Evolutionary conservation across 2,888 invertebrate genomes (phyloP).

Genomic region (Alcis repandata): DNA sequence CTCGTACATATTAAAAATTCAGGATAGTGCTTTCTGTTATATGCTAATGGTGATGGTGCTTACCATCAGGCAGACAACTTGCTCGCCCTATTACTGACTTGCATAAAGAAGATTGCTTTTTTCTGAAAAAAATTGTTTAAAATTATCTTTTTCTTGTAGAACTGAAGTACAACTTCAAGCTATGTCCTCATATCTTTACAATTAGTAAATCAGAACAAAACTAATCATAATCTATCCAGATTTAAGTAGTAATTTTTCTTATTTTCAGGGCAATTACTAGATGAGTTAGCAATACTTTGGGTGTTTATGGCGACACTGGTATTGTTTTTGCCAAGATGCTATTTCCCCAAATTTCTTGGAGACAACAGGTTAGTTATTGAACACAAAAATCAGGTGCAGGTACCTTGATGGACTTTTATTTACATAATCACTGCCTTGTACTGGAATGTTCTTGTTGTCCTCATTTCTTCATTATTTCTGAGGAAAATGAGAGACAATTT

Average conservation of each 20-base stretch:
- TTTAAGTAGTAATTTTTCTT: not conserved
- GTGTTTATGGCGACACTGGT: conserved; percentile 92
- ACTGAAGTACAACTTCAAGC: too few species aligned
- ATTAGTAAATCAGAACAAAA: not conserved
- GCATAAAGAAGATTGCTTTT: too few species aligned
- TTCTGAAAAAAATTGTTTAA: too few species aligned
- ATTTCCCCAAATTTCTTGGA: conserved; percentile 89
- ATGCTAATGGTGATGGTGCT: too few species aligned
- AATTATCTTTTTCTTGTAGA: too few species aligned
- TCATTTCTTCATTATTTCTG: too few species aligned
- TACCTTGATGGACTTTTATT: not conserved
- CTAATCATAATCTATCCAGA: not conserved
- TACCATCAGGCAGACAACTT: too few species aligned
- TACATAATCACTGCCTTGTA: not conserved
- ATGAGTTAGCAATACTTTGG: conserved; percentile 94
- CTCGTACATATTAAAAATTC: too few species aligned
- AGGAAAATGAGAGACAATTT: too few species aligned
- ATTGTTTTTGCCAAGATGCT: conserved; percentile 90
- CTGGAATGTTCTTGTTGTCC: too few species aligned
- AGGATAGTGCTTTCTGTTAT: too few species aligned
- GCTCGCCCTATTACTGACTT: too few species aligned
- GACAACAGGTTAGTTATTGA: conserved; percentile 87
- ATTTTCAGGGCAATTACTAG: conserved; percentile 90
- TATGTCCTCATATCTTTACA: not conserved
- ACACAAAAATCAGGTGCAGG: not conserved